Base-by-base conservation (phyloP, 1,140 invertebrate genomes). In the Rhyzopertha dominica region DNA sequence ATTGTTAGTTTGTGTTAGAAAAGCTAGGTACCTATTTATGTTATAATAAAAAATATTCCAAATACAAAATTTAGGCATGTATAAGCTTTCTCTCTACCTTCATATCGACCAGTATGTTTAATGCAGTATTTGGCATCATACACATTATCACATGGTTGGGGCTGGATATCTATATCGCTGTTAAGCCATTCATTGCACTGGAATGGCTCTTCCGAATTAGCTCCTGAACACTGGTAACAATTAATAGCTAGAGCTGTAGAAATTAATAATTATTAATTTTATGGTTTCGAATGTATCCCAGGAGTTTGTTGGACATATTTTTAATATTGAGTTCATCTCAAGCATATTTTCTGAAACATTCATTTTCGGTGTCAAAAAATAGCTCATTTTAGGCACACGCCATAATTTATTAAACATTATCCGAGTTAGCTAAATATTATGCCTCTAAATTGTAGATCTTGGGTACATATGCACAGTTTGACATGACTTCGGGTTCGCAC, bases 31-130 rank as follows among this genome's bases (percentile, higher is more conserved):
- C 13, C 18, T 23, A 9, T 12, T 4, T 10, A 9, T 13, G 12
- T 34, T 19, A 12, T 17, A n/a, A 9, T 29, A 34, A 19, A 12
- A 32, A 16, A 30, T 20, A 32, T n/a, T 1, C 17, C 17, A 37
- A 7, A 37, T 19, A 19, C 34, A 16, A 7, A 43, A 25, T 32
- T 3, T n/a, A 9, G 8, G n/a, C 18, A 24, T n/a, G n/a, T 2
- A 38, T 9, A 32, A 5, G 30, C 14, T 19, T 29, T 18, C 17
- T 16, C 5, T 13, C 70, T 77, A 93, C 92, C 93, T 85, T 93
- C 90, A 66, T 84, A 95, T 59, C 95, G 78, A 42, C 93, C 94
- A 43, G 88, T 87, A 56, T 91, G 87, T 78, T 98, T 98, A 47
- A 97, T 81, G 69, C 94, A 97, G 70, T 84, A 96, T 54, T 82